phyloP scores from a whole-genome alignment of 2,888 invertebrate genomes.

The Spodoptera exigua region DNA sequence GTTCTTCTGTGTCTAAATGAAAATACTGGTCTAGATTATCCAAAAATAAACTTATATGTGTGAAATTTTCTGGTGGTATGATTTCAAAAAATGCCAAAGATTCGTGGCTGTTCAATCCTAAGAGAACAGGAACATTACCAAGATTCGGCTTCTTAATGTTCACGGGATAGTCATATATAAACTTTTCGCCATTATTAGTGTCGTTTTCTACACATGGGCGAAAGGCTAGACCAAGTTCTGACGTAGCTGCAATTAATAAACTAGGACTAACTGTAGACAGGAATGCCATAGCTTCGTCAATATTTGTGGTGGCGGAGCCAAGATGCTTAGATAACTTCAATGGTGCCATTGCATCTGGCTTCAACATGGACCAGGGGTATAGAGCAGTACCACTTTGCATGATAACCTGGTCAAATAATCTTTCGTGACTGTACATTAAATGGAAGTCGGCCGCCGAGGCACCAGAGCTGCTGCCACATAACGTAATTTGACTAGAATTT shows the following conservation, averaged over 20 bases:
- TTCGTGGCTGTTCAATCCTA: slow-evolving; percentile 65
- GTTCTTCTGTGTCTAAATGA: slow-evolving; percentile 55
- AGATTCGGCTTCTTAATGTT: slow-evolving; percentile 52
- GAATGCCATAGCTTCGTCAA: slow-evolving; percentile 65
- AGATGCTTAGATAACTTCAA: slow-evolving; percentile 64
- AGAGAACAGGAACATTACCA: slow-evolving; percentile 56
- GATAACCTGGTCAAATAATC: slow-evolving; percentile 68
- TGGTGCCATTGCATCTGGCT: slow-evolving; percentile 58
- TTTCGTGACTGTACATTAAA: slow-evolving; percentile 62
- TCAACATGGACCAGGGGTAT: slow-evolving; percentile 49
- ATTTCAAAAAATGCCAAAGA: slow-evolving; percentile 30
- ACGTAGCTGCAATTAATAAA: slow-evolving; percentile 61
- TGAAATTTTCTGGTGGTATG: slow-evolving; percentile 38
- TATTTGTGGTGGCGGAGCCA: slow-evolving; percentile 59
- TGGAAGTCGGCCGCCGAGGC: slow-evolving; percentile 67
- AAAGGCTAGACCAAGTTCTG: slow-evolving; percentile 51
- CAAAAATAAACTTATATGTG: slow-evolving; percentile 43
- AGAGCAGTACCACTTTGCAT: slow-evolving; percentile 68
- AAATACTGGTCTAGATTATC: slow-evolving; percentile 50
- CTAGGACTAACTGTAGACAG: slow-evolving; percentile 60
- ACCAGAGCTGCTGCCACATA: slow-evolving; percentile 74
- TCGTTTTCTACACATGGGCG: slow-evolving; percentile 67
- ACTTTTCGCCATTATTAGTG: slow-evolving; percentile 56
- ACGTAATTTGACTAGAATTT: slow-evolving; percentile 67
- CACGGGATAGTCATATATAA: slow-evolving; percentile 61